These are phyloP conservation scores for Arremon brunneinucha DNA, from an alignment of 2,797 vertebrate genomes.

Conservation along the genomic window DNA sequence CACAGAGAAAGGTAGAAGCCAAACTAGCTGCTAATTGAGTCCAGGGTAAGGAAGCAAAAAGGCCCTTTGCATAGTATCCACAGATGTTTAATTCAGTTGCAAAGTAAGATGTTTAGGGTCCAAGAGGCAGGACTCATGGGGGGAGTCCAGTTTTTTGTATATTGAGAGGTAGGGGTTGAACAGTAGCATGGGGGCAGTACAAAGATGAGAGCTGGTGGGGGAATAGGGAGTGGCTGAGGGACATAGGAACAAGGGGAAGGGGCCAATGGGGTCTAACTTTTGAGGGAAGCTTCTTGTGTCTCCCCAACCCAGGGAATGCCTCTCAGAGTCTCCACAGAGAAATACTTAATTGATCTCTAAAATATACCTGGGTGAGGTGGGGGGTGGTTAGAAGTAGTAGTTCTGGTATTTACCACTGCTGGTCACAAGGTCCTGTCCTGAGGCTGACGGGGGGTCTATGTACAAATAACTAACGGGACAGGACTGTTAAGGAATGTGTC, in stretches of 20 bases:
- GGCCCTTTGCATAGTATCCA: background rate
- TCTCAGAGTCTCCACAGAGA: background rate
- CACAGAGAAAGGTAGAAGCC: background rate
- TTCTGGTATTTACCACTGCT: background rate
- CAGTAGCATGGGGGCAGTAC: background rate
- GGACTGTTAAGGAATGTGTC: background rate
- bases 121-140: background rate
- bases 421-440: background rate
- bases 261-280: background rate
- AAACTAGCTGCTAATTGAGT: background rate
- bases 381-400: background rate
- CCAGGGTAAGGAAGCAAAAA: background rate
- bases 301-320: background rate
- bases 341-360: background rate
- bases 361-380: background rate
- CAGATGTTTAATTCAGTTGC: background rate
- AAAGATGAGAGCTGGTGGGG: background rate
- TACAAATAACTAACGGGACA: background rate
- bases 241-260: background rate
- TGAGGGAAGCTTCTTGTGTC: background rate
- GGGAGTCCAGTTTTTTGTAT: background rate
- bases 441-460: background rate
- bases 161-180: background rate
- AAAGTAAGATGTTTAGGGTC: background rate
- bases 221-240: background rate